Conservation (phyloP, 2,797 vertebrate species). For the Lerista edwardsae region DNA sequence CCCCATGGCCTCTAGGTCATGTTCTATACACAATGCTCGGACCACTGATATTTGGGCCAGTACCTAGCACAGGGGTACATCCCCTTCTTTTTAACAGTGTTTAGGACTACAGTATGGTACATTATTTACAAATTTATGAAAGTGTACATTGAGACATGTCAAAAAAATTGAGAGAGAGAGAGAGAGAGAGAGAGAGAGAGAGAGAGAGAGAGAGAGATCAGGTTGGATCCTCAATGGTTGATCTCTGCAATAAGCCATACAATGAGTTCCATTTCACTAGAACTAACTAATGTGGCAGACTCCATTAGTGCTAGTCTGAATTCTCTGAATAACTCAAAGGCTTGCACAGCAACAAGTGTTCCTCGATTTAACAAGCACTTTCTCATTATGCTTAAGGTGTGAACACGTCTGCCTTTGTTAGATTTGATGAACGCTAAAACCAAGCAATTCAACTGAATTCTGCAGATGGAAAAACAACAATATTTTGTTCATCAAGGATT, state of each 20-base stretch:
- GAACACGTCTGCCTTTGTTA: slow-evolving; percentile 57
- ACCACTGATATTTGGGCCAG: slow-evolving; percentile 62
- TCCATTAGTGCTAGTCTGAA: slow-evolving; percentile 56
- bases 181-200: slow-evolving; percentile 46
- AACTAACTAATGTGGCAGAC: slow-evolving; percentile 55
- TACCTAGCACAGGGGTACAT: slow-evolving; percentile 65
- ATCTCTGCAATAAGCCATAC: slow-evolving; percentile 74
- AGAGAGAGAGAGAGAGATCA: slow-evolving; percentile 60
- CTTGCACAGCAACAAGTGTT: slow-evolving; percentile 62
- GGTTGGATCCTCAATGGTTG: slow-evolving; percentile 72
- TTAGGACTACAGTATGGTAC: slow-evolving; percentile 78
- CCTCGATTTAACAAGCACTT: slow-evolving; percentile 62
- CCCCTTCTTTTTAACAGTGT: slow-evolving; percentile 75
- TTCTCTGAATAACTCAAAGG: slow-evolving; percentile 58
- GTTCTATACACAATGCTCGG: slow-evolving; percentile 68
- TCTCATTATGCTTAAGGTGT: slow-evolving; percentile 66
- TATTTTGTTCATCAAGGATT: slow-evolving; percentile 61
- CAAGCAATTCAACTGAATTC: slow-evolving; percentile 55
- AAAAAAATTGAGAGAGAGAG: slow-evolving; percentile 62
- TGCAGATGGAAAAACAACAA: slow-evolving; percentile 61
- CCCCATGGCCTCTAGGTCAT: slow-evolving; percentile 60
- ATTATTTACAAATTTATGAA: slow-evolving; percentile 77
- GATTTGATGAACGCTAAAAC: slow-evolving; percentile 65
- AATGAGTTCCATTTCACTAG: slow-evolving; percentile 63
- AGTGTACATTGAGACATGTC: slow-evolving; percentile 63